Percentiles rank a stretch among this genome's conserved stretches.
These are phyloP conservation scores for Meda fulgida DNA, from an alignment of 2,797 vertebrate species.

Conservation along the genomic window DNA sequence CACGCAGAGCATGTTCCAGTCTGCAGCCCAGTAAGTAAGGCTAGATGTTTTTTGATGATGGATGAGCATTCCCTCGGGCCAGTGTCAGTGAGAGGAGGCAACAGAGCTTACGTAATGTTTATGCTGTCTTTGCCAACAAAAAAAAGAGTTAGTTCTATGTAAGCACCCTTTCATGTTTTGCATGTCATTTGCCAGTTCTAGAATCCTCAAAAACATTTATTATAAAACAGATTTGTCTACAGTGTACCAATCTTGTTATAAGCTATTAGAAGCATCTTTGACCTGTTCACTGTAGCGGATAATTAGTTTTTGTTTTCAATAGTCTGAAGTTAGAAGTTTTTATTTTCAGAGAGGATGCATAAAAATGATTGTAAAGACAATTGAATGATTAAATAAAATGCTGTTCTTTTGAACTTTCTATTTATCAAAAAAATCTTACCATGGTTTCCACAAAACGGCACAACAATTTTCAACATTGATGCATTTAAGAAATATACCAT, in stretches of 20 bases:
- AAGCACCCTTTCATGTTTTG: neutral
- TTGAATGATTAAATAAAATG: neutral
- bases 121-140: conserved; percentile 14
- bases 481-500: neutral
- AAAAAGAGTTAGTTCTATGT: neutral
- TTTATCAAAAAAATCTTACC: neutral
- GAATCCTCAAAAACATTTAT: neutral
- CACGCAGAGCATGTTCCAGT: neutral
- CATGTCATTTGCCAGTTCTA: neutral
- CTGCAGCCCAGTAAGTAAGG: neutral
- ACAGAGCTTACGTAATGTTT: conserved; percentile 29
- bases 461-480: neutral
- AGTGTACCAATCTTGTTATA: neutral
- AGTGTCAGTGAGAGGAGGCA: conserved; percentile 11
- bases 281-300: neutral
- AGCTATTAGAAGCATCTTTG: neutral
- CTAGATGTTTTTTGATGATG: conserved; percentile 16
- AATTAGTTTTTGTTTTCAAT: neutral
- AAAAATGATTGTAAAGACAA: too few species aligned
- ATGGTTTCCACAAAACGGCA: too few species aligned
- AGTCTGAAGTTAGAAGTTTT: neutral
- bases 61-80: conserved; percentile 29
- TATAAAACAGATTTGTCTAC: neutral
- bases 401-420: neutral
- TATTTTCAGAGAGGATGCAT: too few species aligned